These are phyloP conservation scores for Tapirus indicus DNA, from an alignment of 2,797 vertebrate species.

Conservation along the genomic window DNA sequence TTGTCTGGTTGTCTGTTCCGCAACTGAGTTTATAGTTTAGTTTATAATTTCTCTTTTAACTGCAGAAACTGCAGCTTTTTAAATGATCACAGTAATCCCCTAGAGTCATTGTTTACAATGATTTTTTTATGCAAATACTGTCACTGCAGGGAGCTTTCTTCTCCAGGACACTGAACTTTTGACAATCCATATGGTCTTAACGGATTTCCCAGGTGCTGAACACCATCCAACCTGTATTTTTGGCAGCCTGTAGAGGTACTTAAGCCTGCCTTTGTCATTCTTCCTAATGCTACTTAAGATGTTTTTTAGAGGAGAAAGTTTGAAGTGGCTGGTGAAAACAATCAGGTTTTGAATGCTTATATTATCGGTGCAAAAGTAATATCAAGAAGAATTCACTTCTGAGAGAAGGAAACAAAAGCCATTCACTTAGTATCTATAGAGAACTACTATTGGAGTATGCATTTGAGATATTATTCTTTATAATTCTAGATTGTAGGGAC, in stretches of 20 bases:
- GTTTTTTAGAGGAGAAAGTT: conserved; percentile 52
- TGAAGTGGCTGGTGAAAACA: conserved; percentile 40
- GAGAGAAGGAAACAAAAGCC: conserved; percentile 50
- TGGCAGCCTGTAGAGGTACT: conserved; percentile 43
- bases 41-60: conserved; percentile 53
- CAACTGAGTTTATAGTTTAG: conserved; percentile 15
- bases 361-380: neutral
- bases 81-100: conserved; percentile 61
- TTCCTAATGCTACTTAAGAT: conserved; percentile 28
- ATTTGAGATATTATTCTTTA: neutral
- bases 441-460: neutral
- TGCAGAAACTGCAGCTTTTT: conserved; percentile 43
- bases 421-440: conserved; percentile 4
- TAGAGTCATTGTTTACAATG: neutral
- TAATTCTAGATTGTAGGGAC: neutral
- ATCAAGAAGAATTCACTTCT: conserved; percentile 21
- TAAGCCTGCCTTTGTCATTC: conserved; percentile 68
- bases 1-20: neutral
- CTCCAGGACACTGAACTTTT: conserved; percentile 54
- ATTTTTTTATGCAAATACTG: conserved; percentile 68
- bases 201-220: conserved; percentile 73
- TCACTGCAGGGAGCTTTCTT: conserved; percentile 55
- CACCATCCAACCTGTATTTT: conserved; percentile 51
- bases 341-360: conserved; percentile 22
- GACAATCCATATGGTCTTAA: conserved; percentile 74